phyloP scores from a whole-genome alignment of 2,797 vertebrate species.

The Momotus momota region DNA sequence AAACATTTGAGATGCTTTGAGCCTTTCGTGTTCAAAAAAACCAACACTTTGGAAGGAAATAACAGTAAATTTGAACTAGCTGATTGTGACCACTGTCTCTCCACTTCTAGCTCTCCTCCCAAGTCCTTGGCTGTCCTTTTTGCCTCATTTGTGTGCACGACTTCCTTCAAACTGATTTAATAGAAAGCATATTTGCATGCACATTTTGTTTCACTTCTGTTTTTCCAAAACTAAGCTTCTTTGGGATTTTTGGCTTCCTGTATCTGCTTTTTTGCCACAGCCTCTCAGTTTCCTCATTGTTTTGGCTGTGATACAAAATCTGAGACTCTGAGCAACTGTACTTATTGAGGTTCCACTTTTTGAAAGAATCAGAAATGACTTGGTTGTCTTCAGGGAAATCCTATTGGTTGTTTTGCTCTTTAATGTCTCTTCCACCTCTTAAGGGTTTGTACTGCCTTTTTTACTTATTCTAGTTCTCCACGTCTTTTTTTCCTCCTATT shows the following conservation, averaged over 20 bases:
- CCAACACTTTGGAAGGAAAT: neutral
- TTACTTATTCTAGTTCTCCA: neutral
- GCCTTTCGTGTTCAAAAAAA: neutral
- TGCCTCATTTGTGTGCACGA: neutral
- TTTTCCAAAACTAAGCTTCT: neutral
- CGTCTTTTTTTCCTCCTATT: neutral
- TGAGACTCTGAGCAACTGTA: neutral
- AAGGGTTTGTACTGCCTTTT: neutral
- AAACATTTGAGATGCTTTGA: neutral
- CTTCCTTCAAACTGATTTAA: slow-evolving; percentile 8
- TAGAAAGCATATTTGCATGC: neutral
- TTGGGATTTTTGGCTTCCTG: neutral
- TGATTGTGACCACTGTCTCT: neutral
- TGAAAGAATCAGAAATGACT: neutral
- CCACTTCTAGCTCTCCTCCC: neutral
- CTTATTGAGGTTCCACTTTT: neutral
- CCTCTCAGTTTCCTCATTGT: neutral
- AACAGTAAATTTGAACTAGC: neutral
- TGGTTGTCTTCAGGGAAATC: neutral
- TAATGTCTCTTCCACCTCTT: neutral
- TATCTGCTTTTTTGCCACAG: neutral
- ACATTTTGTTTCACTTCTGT: neutral
- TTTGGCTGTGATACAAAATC: neutral
- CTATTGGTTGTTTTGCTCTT: neutral
- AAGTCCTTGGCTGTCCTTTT: neutral